Evolutionary conservation across 2,797 vertebrate genomes (phyloP), one percentile per base, ranked within the genome.

Genomic region (Melanogrammus aeglefinus): DNA sequence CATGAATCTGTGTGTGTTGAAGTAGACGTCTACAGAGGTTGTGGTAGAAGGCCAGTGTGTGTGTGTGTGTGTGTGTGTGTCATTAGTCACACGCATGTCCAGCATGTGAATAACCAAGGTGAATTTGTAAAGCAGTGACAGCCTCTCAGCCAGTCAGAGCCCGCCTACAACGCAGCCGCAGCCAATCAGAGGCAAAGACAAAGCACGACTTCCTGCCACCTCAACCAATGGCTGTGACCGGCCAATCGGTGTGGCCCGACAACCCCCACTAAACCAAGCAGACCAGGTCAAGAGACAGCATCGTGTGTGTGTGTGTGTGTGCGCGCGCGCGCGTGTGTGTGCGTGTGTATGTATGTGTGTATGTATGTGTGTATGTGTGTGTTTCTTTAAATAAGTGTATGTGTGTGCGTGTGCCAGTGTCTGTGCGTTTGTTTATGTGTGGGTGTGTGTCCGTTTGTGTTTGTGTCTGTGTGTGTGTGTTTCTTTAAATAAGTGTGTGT

Each of bases 161-260:
- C 88, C 88, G 86, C 27, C 80, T 82, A 90, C 85, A 90, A 89
- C 80, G 84, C 84, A 89, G 85, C 84, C 84, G 86, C 84, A 92
- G 87, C 88, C 86, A 89, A 66, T 79, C 80, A 82, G 77, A 88
- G 80, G 78, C n/a, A 70, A 85, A 73, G 75, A 86, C 78, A 75
- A 78, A 78, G 73, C 24, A 74, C 70, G 74, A 63, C 57, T 57
- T 76, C 75, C 44, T 78, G 51, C 63, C 35, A 21, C 75, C 29
- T 77, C n/a, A 57, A n/a, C 69, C 69, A 27, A 70, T 31, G 69
- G 24, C 51, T 57, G 18, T n/a, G 21, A 57, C 44, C 44, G 44
- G 13, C 44, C 44, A 47, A 47, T 2, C 13, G 3, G 44, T 18
- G 44, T 57, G 69, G 4, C 29, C 12, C 69, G 27, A 27, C 2